Base-by-base conservation (phyloP, 2,113 vertebrate species). In the Lampris incognitus region DNA sequence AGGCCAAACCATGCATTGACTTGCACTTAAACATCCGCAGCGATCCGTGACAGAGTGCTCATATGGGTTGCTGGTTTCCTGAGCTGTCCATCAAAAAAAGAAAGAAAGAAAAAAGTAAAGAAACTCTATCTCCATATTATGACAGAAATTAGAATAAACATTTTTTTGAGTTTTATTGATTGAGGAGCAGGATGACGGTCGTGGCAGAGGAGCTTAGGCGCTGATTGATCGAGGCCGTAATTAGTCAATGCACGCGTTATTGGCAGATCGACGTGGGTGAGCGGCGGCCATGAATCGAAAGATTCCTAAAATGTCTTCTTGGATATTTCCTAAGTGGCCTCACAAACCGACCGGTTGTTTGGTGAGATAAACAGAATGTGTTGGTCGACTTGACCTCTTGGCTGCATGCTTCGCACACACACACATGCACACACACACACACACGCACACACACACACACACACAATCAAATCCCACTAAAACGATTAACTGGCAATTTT, bases 401-500 rank as follows among this genome's bases (percentile, higher is more conserved):
- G 71, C 87, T 24, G 24, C 24, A 24, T 24, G 24, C 24, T 24
- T 24, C 24, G 24, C 24, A 24, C 24, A 24, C 24, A 24, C 24
- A 24, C 24, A 24, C 24, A 24, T 0, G 24, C 24, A 24, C 24
- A 24, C 24, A 24, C 24, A 24, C 24, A 24, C 24, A 0, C 24
- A 24, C 87, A 86, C 86, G 91, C 88, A 79, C 89, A 72, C 76
- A 0, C 24, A 24, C 87, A 86, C 86, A 92, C 88, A 79, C 89
- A 72, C 76, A 69, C 81, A 79, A 89, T 85, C 59, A 90, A 85
- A 89, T 88, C 72, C 81, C 52, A 11, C 64, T 84, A 82, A 88
- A 86, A 63, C 78, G 80, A 92, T 89, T 88, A 90, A 85, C 70
- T 5, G 59, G 62, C 83, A 87, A 90, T 92, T 89, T 93, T 86